phyloP scores from a whole-genome alignment of 2,113 vertebrate species.

The Erythrolamprus reginae region DNA sequence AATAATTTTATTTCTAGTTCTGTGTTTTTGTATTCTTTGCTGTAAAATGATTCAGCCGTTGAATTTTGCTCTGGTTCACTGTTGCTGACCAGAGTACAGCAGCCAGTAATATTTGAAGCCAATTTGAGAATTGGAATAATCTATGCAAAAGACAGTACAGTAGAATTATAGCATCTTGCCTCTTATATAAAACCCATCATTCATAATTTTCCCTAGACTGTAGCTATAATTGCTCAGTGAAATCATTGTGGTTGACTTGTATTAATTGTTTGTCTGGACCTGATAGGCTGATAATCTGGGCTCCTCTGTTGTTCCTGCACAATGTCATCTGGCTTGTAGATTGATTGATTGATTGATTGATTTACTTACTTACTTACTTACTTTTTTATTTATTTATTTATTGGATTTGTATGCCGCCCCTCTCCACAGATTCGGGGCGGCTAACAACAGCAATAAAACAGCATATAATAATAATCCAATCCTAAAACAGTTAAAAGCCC shows the following conservation, averaged over 20 bases:
- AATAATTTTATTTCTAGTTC: background rate
- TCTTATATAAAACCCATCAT: background rate
- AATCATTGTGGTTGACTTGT: background rate
- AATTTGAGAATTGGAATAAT: background rate
- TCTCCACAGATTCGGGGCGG: too few species aligned
- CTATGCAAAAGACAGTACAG: background rate
- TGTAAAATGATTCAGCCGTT: background rate
- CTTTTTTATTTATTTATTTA: too few species aligned
- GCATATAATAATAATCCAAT: too few species aligned
- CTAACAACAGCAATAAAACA: too few species aligned
- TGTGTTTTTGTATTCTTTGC: background rate
- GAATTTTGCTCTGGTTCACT: background rate
- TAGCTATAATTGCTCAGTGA: background rate
- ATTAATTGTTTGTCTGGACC: background rate
- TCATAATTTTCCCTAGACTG: background rate
- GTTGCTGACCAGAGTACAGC: background rate
- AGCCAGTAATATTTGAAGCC: background rate
- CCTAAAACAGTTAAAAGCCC: too few species aligned
- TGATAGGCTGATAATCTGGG: background rate
- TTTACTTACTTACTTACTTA: too few species aligned
- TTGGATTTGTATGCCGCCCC: too few species aligned
- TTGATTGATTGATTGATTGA: too few species aligned
- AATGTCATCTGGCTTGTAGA: background rate
- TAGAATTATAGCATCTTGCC: background rate
- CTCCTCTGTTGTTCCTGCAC: background rate